Evolutionary conservation across 2,888 invertebrate genomes (phyloP), one percentile per base, ranked within the genome.

Genomic region (Alloplasta piceator): DNA sequence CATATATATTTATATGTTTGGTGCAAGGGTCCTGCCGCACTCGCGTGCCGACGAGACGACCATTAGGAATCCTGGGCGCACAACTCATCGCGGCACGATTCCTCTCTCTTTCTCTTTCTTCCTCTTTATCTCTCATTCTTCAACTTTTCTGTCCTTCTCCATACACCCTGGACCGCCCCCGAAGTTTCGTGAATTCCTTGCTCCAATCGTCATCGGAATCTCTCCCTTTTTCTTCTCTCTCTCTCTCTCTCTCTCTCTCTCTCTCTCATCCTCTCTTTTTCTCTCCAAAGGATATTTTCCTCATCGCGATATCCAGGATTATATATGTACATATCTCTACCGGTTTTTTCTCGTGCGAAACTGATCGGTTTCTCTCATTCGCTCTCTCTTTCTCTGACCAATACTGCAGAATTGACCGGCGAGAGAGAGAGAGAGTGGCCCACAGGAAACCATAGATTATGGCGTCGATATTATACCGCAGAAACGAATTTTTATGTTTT

Each of bases 41-140:
- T 85, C 85, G 78, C 82, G 82, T 82, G 77, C 82, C 82, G 71
- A 80, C 80, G 77, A 84, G 80, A 80, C 79, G 73, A 83, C 80
- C 81, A 83, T 85, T 85, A 85, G 80, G 80, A 78, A 75, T 63
- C 77, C 64, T 26, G 71, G 74, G 73, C 77, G 77, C 72, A 78
- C 82, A 82, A 83, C 84, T 84, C 83, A 83, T 73, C 83, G 80
- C 78, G 68, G 58, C 52, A 50, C 73, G 64, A 61, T 14, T 43
- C 71, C 7, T 14, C 38, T 50, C 43, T 10, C 39, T 38, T 41
- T 48, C 7, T 46, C 38, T 4, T 55, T 10, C 12, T 39, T 41
- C 6, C 41, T 6, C 46, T 2, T 9, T 56, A 7, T 56, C 26
- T 16, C 36, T 56, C 26, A 56, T 56, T 56, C 26, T 56, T 26